These are phyloP conservation scores for Fulmarus glacialis DNA, from an alignment of 2,113 vertebrate genomes.

Conservation along the genomic window DNA sequence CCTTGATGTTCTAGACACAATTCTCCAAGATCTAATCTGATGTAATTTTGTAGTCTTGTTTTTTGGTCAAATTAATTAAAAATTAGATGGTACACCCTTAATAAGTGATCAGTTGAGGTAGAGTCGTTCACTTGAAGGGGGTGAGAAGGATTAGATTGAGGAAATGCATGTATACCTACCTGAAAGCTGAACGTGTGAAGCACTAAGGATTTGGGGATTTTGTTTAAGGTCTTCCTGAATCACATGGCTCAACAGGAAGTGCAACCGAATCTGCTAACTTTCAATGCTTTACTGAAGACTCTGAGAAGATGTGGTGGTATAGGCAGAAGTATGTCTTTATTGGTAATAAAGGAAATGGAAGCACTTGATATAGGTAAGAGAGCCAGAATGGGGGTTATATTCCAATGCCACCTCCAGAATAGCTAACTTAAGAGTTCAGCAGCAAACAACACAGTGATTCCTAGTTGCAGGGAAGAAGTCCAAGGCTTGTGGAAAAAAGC, in stretches of 20 bases:
- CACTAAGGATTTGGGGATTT: neutral
- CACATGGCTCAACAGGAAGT: constrained; percentile 90
- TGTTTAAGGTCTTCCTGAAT: constrained; percentile 84
- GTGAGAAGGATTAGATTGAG: neutral
- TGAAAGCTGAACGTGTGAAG: neutral
- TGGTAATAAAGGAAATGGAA: constrained; percentile 88
- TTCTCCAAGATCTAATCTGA: neutral
- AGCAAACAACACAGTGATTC: neutral
- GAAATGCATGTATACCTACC: neutral
- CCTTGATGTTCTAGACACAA: neutral
- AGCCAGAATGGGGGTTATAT: neutral
- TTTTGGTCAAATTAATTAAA: neutral
- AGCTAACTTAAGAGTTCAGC: neutral
- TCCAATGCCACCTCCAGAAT: neutral
- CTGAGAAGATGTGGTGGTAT: constrained; percentile 78
- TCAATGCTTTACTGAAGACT: constrained; percentile 84
- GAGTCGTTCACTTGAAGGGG: neutral
- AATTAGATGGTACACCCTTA: neutral
- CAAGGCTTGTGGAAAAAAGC: neutral
- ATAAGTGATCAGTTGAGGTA: neutral
- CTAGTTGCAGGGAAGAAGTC: neutral
- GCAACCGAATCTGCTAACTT: constrained; percentile 86
- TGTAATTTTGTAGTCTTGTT: neutral
- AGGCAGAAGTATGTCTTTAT: constrained; percentile 66
- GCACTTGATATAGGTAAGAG: constrained; percentile 84